These are phyloP conservation scores for Eupithecia exiguata DNA, from an alignment of 2,888 invertebrate genomes.

Conservation along the genomic window DNA sequence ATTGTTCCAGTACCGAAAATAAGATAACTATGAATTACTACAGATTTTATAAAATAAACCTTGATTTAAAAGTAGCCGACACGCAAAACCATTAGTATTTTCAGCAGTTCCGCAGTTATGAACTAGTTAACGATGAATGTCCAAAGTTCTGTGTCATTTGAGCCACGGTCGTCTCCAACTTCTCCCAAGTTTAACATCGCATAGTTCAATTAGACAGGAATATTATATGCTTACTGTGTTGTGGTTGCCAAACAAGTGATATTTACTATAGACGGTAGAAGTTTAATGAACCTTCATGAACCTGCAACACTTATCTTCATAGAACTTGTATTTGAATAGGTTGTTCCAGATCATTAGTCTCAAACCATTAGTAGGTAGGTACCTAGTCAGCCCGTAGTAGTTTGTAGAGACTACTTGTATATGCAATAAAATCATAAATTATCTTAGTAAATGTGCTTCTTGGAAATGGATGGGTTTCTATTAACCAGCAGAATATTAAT, in stretches of 20 bases:
- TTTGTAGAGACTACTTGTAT: no score
- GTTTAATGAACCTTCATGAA: no score
- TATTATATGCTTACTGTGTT: not conserved
- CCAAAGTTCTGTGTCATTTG: conserved; percentile 15
- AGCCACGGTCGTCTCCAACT: conserved; percentile 20
- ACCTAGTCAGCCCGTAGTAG: no score
- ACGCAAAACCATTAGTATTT: not conserved
- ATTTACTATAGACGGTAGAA: no score
- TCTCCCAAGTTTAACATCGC: conserved; percentile 7
- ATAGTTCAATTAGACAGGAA: conserved; percentile 13
- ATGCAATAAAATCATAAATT: not conserved
- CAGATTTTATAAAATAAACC: not conserved
- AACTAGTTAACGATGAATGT: not conserved
- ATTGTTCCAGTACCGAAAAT: no score
- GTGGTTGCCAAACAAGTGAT: not conserved
- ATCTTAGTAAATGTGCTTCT: no score
- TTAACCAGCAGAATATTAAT: not conserved
- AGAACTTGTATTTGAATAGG: not conserved
- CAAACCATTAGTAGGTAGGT: no score
- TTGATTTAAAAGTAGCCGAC: not conserved
- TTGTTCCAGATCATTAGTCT: not conserved
- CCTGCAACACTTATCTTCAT: not conserved
- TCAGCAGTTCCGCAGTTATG: not conserved
- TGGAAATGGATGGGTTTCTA: not conserved
- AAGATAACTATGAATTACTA: not conserved